Percentiles rank a stretch among this genome's conserved stretches.
Conservation (phyloP, 1,140 invertebrate genomes). For the Apocrypta bakeri region DNA sequence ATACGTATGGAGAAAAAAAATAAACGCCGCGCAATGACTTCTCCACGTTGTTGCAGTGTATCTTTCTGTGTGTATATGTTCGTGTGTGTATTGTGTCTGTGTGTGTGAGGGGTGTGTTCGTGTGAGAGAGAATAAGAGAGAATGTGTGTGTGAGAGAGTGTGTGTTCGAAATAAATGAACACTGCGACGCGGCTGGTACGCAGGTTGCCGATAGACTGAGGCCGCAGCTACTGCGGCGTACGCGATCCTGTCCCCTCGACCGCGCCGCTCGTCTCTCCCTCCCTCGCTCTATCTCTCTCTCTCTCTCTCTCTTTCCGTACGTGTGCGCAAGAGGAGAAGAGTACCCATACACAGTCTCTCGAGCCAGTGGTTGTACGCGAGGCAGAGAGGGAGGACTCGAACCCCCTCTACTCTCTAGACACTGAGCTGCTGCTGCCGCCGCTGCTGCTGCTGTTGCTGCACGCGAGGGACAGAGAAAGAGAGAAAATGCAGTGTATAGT, state of each 20-base stretch:
- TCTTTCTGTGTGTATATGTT: too few species aligned
- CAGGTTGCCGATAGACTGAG: slow-evolving; percentile 75
- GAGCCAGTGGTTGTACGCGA: neutral
- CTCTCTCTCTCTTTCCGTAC: neutral
- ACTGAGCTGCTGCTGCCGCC: neutral
- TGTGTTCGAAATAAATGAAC: slow-evolving; percentile 57
- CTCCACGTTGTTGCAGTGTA: too few species aligned
- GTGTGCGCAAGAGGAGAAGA: neutral
- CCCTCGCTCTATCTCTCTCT: neutral
- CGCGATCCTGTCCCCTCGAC: neutral
- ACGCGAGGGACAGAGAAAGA: slow-evolving; percentile 9
- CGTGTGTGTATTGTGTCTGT: too few species aligned
- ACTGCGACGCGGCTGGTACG: slow-evolving; percentile 72
- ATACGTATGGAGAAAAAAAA: too few species aligned
- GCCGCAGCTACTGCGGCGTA: slow-evolving; percentile 39
- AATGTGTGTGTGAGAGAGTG: neutral
- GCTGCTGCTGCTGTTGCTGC: neutral
- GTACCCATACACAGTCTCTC: too few species aligned
- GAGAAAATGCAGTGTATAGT: neutral
- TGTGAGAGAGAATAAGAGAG: neutral
- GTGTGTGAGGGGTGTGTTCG: neutral
- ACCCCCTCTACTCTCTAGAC: neutral
- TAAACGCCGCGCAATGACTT: too few species aligned
- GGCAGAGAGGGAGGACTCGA: neutral
- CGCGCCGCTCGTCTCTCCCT: neutral